phyloP scores from a whole-genome alignment of 1,140 invertebrate genomes.

The Doryteuthis pealeii region DNA sequence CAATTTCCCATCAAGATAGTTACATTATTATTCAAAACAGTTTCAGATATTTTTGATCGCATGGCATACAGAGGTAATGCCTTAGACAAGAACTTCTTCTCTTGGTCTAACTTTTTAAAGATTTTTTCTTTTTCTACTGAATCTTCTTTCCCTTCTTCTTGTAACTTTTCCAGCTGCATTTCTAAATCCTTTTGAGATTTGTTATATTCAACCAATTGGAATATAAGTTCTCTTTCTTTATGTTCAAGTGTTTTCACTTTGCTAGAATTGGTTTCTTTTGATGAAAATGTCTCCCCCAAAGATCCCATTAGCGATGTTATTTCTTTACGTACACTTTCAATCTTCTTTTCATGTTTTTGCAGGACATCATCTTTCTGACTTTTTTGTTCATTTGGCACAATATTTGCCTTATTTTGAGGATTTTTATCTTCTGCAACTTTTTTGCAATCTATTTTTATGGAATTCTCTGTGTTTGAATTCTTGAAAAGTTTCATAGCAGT shows the following conservation, averaged over 20 bases:
- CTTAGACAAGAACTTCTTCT: slow-evolving; percentile 34
- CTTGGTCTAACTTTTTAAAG: slow-evolving; percentile 34
- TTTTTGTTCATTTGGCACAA: no score
- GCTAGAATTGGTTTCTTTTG: no score
- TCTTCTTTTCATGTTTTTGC: no score
- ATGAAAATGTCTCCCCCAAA: no score
- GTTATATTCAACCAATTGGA: slow-evolving; percentile 38
- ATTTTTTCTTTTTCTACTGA: slow-evolving; percentile 26
- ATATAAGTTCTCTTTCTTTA: slow-evolving; percentile 38
- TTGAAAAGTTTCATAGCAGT: no score
- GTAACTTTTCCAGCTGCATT: slow-evolving; percentile 20
- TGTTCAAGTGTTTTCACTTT: slow-evolving; percentile 13
- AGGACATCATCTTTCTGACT: no score
- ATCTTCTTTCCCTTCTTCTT: slow-evolving; percentile 18
- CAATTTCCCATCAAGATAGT: slow-evolving; percentile 91
- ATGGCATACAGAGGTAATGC: slow-evolving; percentile 53
- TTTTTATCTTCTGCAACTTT: no score
- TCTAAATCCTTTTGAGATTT: slow-evolving; percentile 20
- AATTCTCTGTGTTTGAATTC: no score
- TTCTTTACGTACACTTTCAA: no score
- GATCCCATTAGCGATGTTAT: no score
- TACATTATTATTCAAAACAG: slow-evolving; percentile 42
- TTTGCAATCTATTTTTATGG: no score
- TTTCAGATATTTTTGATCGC: slow-evolving; percentile 39
- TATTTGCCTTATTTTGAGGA: no score